Evolutionary conservation across 2,797 vertebrate species (phyloP), one percentile per base, ranked within the genome.

Genomic region (Melanotaenia maccullochi): DNA sequence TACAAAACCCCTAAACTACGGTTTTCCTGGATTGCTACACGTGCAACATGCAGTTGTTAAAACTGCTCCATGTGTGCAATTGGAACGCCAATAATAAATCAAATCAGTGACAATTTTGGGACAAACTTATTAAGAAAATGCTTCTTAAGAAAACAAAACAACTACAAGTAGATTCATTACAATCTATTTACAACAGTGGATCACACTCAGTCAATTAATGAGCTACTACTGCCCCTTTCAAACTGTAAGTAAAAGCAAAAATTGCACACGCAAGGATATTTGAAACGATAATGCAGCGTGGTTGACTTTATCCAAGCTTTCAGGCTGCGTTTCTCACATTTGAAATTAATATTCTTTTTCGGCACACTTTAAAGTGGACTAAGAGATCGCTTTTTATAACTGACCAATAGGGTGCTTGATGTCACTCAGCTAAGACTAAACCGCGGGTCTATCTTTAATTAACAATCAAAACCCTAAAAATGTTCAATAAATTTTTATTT

Each of bases 331-430:
- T 22, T 22, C 49, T 25, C 24, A 25, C 3, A 49, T n/a, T 49
- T n/a, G 1, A n/a, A 2, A 20, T 49, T 49, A n/a, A n/a, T 7
- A 7, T 47, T 3, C 24, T 22, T 1, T 24, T 14, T 54, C 14
- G 0, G 24, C 28, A 56, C 28, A 16, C 49, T 44, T 24, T 56
- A 25, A 44, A 33, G 28, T 5, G 55, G 44, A 56, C 32, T 40
- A 25, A 2, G 28, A 56, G 38, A 36, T 44, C 72, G 40, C 20
- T 32, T 28, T 66, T 18, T 24, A 25, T 28, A 49, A 67, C 71
- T 63, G 85, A 62, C 87, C 82, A 87, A 86, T 77, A 30, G 65
- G 59, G 68, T 70, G 64, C 35, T 56, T 38, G 59, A 1, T 59
- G 33, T 20, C 79, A 35, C 24, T 20, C 60, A 32, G 77, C 52